A percentile compares a stretch with the other conserved stretches of the same genome.
These are phyloP conservation scores for Macaria notata DNA, from an alignment of 2,888 invertebrate species.

Conservation along the genomic window DNA sequence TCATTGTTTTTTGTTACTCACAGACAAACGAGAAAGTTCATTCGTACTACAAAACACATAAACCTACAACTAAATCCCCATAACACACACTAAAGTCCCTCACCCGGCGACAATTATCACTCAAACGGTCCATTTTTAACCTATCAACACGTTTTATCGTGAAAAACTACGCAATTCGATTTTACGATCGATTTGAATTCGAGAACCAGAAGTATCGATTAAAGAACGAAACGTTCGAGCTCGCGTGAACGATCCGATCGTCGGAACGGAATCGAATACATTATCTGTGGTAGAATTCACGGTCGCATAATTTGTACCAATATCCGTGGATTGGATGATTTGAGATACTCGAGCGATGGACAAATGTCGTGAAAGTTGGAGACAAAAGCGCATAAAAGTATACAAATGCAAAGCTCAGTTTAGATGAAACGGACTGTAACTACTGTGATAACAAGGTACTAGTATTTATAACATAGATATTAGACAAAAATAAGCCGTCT, in stretches of 20 bases:
- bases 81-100: slow-evolving; percentile 19
- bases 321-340: slow-evolving; percentile 40
- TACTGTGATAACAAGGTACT: too few relatives aligned
- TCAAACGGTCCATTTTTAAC: slow-evolving; percentile 20
- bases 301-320: slow-evolving; percentile 71
- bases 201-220: slow-evolving; percentile 40
- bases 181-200: slow-evolving; percentile 35
- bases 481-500: too few relatives aligned
- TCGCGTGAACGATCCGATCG: slow-evolving; percentile 78
- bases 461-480: too few relatives aligned
- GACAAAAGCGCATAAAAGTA: slow-evolving; percentile 7
- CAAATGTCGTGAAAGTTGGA: not conserved
- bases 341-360: slow-evolving; percentile 31
- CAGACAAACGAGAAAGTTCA: slow-evolving; percentile 1
- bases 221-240: slow-evolving; percentile 57
- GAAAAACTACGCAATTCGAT: slow-evolving; percentile 31
- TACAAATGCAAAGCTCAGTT: not conserved
- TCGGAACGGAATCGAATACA: slow-evolving; percentile 66
- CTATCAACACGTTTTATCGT: slow-evolving; percentile 26
- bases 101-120: slow-evolving; percentile 21
- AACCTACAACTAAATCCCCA: slow-evolving; percentile 16
- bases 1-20: not conserved
- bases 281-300: slow-evolving; percentile 66
- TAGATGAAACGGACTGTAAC: too few relatives aligned
- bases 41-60: slow-evolving; percentile 13